Evolutionary conservation across 2,888 invertebrate species (phyloP).

Genomic region (Caenorhabditis sp.): DNA sequence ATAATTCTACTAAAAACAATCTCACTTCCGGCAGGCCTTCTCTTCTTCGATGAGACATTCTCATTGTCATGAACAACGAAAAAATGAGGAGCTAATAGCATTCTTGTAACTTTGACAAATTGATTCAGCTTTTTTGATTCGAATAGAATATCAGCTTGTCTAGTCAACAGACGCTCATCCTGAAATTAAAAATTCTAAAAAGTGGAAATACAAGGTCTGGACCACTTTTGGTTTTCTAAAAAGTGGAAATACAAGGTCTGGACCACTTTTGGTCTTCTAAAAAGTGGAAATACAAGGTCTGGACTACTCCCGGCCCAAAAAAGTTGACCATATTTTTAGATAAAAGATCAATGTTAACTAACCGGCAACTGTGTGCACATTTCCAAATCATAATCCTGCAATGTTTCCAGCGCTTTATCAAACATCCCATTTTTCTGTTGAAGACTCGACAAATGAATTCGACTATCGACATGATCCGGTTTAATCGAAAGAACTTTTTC

Average conservation of each 20-base stretch:
- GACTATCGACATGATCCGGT: constrained; percentile 63
- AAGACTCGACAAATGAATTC: constrained; percentile 63
- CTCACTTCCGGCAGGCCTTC: constrained; percentile 14
- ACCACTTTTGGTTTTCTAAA: too few relatives aligned
- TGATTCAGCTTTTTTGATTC: constrained; percentile 52
- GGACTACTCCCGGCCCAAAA: too few relatives aligned
- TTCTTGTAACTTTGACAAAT: constrained; percentile 53
- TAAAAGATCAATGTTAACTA: background rate
- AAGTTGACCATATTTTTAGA: too few relatives aligned
- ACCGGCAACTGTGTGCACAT: constrained; percentile 60
- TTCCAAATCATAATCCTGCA: constrained; percentile 65
- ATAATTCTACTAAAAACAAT: background rate
- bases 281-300: too few relatives aligned
- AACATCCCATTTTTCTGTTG: constrained; percentile 59
- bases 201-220: too few relatives aligned
- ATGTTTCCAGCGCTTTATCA: constrained; percentile 61
- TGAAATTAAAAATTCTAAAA: constrained; percentile 10
- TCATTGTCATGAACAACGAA: constrained; percentile 47
- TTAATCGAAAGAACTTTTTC: constrained; percentile 45
- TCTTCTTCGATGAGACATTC: constrained; percentile 30
- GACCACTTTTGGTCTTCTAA: too few relatives aligned
- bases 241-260: too few relatives aligned
- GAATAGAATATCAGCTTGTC: constrained; percentile 64
- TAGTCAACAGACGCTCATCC: constrained; percentile 64
- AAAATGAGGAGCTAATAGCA: constrained; percentile 68